Conservation (phyloP, 2,888 invertebrate species). For the Drosophila tripunctata region DNA sequence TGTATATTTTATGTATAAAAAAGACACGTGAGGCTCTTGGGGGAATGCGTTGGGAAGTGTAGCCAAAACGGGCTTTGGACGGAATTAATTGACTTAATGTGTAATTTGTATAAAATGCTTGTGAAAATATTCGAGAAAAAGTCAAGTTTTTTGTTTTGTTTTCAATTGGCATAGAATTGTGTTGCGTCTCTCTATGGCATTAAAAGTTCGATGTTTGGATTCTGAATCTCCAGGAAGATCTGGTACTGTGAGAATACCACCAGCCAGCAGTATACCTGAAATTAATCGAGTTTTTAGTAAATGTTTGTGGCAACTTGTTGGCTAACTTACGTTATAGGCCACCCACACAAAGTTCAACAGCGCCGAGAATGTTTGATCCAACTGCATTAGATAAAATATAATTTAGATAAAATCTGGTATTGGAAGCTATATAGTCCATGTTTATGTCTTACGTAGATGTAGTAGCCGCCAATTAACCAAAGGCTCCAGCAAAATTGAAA, state of each 20-base stretch:
- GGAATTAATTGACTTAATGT: no score
- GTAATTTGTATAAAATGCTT: no score
- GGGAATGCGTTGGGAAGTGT: slow-evolving; percentile 29
- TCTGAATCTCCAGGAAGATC: slow-evolving; percentile 91
- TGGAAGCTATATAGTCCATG: no score
- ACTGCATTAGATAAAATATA: slow-evolving; percentile 85
- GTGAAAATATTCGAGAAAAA: slow-evolving; percentile 31
- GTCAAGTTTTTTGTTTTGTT: not conserved
- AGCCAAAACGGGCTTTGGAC: slow-evolving; percentile 50
- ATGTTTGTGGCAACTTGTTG: no score
- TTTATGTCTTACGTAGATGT: slow-evolving; percentile 93
- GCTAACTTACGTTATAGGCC: slow-evolving; percentile 89
- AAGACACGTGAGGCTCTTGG: slow-evolving; percentile 42
- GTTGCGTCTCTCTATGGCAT: slow-evolving; percentile 77
- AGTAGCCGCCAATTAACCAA: slow-evolving; percentile 94
- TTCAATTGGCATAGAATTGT: not conserved
- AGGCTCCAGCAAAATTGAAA: slow-evolving; percentile 92
- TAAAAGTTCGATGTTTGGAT: slow-evolving; percentile 92
- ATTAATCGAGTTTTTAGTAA: no score
- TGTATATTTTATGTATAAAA: slow-evolving; percentile 29
- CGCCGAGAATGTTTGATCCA: slow-evolving; percentile 91
- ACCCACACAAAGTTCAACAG: slow-evolving; percentile 92
- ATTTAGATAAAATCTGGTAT: no score
- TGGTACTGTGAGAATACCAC: slow-evolving; percentile 94
- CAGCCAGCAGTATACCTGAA: slow-evolving; percentile 93